These are phyloP conservation scores for Trididemnum nubilum DNA, from an alignment of 23 tunicate species.

Conservation along the genomic window DNA sequence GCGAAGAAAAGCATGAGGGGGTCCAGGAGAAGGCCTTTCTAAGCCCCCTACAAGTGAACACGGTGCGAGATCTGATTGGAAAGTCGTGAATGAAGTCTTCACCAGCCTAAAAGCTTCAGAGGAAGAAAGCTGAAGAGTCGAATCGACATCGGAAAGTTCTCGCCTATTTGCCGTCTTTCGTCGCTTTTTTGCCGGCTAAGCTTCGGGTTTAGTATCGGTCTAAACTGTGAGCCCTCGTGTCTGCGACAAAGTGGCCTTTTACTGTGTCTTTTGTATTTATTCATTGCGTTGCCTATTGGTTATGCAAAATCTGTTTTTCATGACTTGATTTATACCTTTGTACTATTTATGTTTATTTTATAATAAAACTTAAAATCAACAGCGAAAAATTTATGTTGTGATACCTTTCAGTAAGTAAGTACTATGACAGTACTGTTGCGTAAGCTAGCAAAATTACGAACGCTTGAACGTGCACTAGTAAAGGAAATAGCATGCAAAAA, in stretches of 20 bases:
- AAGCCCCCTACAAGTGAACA: neutral
- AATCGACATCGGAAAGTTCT: neutral
- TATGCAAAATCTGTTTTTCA: neutral
- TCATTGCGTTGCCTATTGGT: neutral
- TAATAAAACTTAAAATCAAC: too few relatives aligned
- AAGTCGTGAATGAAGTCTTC: neutral
- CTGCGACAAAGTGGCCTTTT: neutral
- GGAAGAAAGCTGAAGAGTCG: neutral
- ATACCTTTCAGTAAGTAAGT: too few relatives aligned
- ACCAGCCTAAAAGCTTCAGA: neutral
- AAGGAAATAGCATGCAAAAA: too few relatives aligned
- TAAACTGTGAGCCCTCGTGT: neutral
- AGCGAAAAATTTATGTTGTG: too few relatives aligned
- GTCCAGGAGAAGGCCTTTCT: neutral
- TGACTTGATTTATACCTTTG: neutral
- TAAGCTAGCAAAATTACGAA: too few relatives aligned
- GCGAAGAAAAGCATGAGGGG: neutral
- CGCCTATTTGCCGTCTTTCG: neutral
- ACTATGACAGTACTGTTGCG: too few relatives aligned
- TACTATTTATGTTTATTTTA: slow-evolving; percentile 5
- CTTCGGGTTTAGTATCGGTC: neutral
- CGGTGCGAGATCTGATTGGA: neutral
- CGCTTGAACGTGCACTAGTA: too few relatives aligned
- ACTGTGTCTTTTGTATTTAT: slow-evolving; percentile 10
- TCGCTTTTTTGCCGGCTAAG: neutral